These are phyloP conservation scores for Ptychadena robeensis DNA, from an alignment of 2,797 vertebrate species.

Conservation along the genomic window DNA sequence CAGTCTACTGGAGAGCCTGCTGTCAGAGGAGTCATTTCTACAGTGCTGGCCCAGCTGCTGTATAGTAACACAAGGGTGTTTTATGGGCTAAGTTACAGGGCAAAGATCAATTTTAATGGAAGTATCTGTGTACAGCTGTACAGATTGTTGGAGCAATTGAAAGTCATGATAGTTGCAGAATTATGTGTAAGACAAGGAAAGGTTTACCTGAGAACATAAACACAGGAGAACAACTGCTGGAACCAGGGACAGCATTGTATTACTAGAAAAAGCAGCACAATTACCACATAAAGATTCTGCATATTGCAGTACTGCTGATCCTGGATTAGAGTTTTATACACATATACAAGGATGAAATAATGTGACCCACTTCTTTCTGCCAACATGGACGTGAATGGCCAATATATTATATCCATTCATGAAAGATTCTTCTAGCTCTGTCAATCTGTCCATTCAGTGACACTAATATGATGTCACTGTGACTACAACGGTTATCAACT, in stretches of 20 bases:
- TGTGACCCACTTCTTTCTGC: too few species aligned
- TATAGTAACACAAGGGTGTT: neutral
- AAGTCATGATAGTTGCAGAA: neutral
- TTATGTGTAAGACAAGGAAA: neutral
- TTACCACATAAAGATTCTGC: neutral
- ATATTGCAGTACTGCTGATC: neutral
- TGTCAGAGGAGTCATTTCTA: conserved; percentile 3
- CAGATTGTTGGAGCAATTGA: neutral
- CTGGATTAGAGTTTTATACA: too few species aligned
- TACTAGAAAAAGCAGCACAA: too few species aligned
- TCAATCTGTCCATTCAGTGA: too few species aligned
- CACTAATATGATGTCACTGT: too few species aligned
- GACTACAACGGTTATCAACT: too few species aligned
- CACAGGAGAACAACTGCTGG: neutral
- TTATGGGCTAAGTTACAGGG: neutral
- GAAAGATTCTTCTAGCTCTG: too few species aligned
- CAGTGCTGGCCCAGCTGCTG: neutral
- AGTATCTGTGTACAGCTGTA: neutral
- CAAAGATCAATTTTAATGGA: neutral
- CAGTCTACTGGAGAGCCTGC: neutral
- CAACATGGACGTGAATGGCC: too few species aligned
- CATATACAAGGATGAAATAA: neutral
- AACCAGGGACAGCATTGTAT: too few species aligned
- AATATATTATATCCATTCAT: too few species aligned
- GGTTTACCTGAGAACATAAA: neutral